Evolutionary conservation across 64 coral and sea anemone genomes (phyloP).

Genomic region (Porites australiensis): DNA sequence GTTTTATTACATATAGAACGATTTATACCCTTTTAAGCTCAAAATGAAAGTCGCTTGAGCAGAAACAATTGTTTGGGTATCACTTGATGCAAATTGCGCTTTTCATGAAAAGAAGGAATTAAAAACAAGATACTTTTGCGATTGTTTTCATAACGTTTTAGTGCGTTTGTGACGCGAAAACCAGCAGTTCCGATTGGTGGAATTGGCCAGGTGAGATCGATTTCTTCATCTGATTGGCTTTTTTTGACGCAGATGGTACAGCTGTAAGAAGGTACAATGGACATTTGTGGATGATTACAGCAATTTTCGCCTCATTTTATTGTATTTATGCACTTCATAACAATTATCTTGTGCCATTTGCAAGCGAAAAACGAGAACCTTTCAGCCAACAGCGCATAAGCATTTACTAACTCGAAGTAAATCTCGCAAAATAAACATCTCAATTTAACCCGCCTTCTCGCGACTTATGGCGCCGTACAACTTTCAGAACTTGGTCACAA

Average conservation of each 20-base stretch:
- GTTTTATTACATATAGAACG: background rate
- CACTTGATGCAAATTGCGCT: constrained; percentile 72
- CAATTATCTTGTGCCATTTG: constrained; percentile 89
- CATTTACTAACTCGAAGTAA: constrained; percentile 73
- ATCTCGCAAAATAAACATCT: constrained; percentile 78
- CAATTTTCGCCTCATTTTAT: constrained; percentile 95
- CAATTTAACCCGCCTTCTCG: background rate
- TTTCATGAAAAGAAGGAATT: constrained; percentile 53
- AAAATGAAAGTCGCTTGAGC: constrained; percentile 8
- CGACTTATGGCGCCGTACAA: background rate
- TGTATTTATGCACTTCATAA: constrained; percentile 94
- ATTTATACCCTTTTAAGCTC: constrained; percentile 35
- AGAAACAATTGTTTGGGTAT: constrained; percentile 57
- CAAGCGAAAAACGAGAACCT: constrained; percentile 62
- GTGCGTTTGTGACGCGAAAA: constrained; percentile 54
- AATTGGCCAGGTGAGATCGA: constrained; percentile 70
- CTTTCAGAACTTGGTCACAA: background rate
- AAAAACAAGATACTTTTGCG: constrained; percentile 83
- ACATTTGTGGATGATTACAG: constrained; percentile 81
- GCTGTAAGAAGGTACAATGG: constrained; percentile 76
- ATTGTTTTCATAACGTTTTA: constrained; percentile 90
- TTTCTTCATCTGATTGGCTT: constrained; percentile 74
- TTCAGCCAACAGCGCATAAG: constrained; percentile 75
- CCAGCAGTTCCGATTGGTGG: constrained; percentile 70
- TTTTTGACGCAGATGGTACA: constrained; percentile 81